A percentile compares a stretch with the other conserved stretches of the same genome.
These are phyloP conservation scores for Sciaenops ocellatus DNA, from an alignment of 2,797 vertebrate genomes.

Conservation along the genomic window DNA sequence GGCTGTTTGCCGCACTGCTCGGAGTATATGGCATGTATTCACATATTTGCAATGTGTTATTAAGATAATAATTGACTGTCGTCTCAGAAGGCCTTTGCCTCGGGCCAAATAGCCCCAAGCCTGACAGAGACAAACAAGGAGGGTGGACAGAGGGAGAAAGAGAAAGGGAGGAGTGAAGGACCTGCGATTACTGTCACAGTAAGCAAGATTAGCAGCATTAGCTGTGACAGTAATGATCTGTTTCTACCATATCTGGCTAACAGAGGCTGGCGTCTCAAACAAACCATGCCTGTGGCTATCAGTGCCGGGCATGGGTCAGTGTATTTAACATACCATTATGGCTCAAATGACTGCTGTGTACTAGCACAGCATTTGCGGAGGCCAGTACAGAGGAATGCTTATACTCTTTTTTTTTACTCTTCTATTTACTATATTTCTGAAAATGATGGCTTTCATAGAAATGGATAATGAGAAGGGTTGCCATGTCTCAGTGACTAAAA, in stretches of 20 bases:
- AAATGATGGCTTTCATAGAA: constrained; percentile 31
- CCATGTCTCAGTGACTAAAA: constrained; percentile 20
- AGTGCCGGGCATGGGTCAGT: constrained; percentile 58
- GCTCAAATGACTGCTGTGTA: constrained; percentile 33
- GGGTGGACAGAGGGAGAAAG: constrained; percentile 26
- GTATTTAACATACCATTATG: constrained; percentile 41
- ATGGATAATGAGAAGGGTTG: constrained; percentile 39
- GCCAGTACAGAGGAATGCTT: background rate
- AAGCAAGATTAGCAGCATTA: constrained; percentile 66
- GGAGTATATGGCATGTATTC: constrained; percentile 35
- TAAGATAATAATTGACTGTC: constrained; percentile 60
- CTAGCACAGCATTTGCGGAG: constrained; percentile 5
- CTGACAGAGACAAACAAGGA: constrained; percentile 57
- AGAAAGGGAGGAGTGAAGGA: constrained; percentile 39
- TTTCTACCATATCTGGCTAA: constrained; percentile 60
- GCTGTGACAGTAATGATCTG: constrained; percentile 74
- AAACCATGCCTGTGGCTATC: constrained; percentile 71
- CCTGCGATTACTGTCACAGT: constrained; percentile 65
- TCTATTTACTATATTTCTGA: constrained; percentile 16
- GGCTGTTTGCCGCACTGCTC: constrained; percentile 22
- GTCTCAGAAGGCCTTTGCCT: constrained; percentile 46
- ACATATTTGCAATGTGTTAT: constrained; percentile 38
- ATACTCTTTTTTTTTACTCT: background rate
- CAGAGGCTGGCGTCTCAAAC: constrained; percentile 66
- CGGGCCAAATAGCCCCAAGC: constrained; percentile 52